Base-by-base conservation (phyloP, 2,113 vertebrate species). In the Argyrosomus japonicus region DNA sequence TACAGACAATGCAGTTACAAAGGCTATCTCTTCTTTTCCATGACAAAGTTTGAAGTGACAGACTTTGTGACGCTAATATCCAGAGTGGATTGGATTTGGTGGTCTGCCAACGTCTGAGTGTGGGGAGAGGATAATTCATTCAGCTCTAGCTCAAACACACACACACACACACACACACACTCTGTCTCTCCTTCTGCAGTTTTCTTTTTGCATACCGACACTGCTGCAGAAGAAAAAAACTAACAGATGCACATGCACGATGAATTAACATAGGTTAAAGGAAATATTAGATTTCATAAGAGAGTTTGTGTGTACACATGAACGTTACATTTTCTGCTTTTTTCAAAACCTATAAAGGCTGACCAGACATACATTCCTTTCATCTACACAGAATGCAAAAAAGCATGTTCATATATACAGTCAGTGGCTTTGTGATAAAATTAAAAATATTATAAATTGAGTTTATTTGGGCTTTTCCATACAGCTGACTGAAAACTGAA, bases 61-160 rank as follows among this genome's bases (percentile, higher is more conserved):
- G 72, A 77, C 36, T 83, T 61, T 76, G 78, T 85, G 81, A 89
- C 27, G 40, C 68, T 85, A 74, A 86, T 88, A 87, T 78, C 79
- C 76, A 80, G 77, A 85, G 75, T 86, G 88, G 81, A 87, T 86
- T 64, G 76, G 58, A 68, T 71, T 47, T 82, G 85, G 57, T 53
- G 67, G 77, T 74, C 76, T 67, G 88, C 79, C 86, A 88, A 86
- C 62, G 43, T 79, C 73, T 88, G 77, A 78, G 79, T 77, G 86
- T 67, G 63, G 74, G 43, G 47, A 63, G 82, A 65, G 62, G 60
- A 80, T 90, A 85, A 90, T 85, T 90, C 80, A 90, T 84, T 86
- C 81, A 84, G 72, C 73, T 69, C 50, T 73, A 67, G 60, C 61
- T 80, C 23, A n/a, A 10, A 40, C 54, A 23, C 54, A 58, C 71